Evolutionary conservation across 2,888 invertebrate species (phyloP), one percentile per base, ranked within the genome.

Genomic region (Phragmatobia fuliginosa): DNA sequence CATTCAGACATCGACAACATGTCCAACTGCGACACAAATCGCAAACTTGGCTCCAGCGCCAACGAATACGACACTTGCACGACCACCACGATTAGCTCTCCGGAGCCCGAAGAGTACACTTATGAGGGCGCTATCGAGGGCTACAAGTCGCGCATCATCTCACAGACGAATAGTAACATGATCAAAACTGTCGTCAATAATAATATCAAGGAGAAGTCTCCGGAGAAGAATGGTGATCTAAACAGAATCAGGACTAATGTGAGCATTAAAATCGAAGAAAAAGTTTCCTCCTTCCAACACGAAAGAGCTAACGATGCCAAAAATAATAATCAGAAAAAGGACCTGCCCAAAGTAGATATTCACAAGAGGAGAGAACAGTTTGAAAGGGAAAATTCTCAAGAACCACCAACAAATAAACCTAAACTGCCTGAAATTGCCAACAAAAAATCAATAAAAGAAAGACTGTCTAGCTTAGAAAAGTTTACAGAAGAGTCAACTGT

Each of bases 51-150:
- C 82, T 95, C 95, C 71, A 95, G 95, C 78, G 93, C 94, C 77
- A 95, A 95, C 86, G 96, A 96, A 90, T 97, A 97, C 92, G 97
- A 97, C 85, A 96, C 97, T 52, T 96, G 96, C 79, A 97, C 96
- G 82, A 96, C 96, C 68, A 96, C 96, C 79, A 96, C 96, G 60
- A 96, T 96, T 79, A 96, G 96, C 87, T 96, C 97, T 61, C 96
- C 97, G 2, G 97, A 97, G 90, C 96, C 96, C 45, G 96, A 97
- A 84, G 98, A 98, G 89, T 98, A 98, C 90, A 98, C 98, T 0
- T 98, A 98, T 89, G 98, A 98, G 91, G 97, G 97, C 82, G 98
- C 98, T 82, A 98, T 98, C 82, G 97, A 98, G 87, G 97, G 97
- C 81, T 98, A 98, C 91, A 97, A 98, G 82, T 97, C 97, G 66